Conservation (phyloP, 2,113 vertebrate species). For the Cyprinodon tularosa region DNA sequence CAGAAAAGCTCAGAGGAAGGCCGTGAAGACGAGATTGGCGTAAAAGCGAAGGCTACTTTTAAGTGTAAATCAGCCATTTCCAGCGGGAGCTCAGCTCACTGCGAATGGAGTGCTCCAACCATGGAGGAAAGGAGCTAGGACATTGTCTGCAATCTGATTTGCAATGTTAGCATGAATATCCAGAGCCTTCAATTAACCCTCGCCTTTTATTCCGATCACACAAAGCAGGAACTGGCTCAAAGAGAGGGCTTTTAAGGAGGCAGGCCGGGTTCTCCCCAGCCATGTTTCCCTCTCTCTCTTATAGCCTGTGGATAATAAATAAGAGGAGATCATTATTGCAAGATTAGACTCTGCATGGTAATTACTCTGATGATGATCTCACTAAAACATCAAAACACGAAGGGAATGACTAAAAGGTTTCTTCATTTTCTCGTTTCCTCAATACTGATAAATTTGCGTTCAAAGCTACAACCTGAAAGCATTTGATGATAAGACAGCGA, state of each 20-base stretch:
- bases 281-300: conserved; percentile 10
- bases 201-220: conserved; percentile 71
- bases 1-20: conserved; percentile 15
- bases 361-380: conserved; percentile 63
- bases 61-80: conserved; percentile 78
- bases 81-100: conserved; percentile 44
- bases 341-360: conserved; percentile 59
- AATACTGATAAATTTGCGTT: conserved; percentile 34
- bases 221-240: conserved; percentile 72
- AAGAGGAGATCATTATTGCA: conserved; percentile 67
- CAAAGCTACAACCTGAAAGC: conserved; percentile 25
- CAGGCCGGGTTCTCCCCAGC: conserved; percentile 18
- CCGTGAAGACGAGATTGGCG: conserved; percentile 42
- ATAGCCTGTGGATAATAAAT: conserved; percentile 51
- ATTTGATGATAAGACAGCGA: conserved; percentile 26
- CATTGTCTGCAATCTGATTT: conserved; percentile 76
- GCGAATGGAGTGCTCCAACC: conserved; percentile 50
- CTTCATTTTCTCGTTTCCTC: conserved; percentile 32
- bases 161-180: conserved; percentile 76
- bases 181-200: conserved; percentile 71
- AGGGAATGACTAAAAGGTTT: conserved; percentile 14
- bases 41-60: conserved; percentile 66
- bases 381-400: conserved; percentile 43
- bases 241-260: conserved; percentile 60
- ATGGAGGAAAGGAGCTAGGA: conserved; percentile 50